A percentile compares a stretch with the other conserved stretches of the same genome.
Conservation (phyloP, 2,113 vertebrate genomes). For the Ovis aries region DNA sequence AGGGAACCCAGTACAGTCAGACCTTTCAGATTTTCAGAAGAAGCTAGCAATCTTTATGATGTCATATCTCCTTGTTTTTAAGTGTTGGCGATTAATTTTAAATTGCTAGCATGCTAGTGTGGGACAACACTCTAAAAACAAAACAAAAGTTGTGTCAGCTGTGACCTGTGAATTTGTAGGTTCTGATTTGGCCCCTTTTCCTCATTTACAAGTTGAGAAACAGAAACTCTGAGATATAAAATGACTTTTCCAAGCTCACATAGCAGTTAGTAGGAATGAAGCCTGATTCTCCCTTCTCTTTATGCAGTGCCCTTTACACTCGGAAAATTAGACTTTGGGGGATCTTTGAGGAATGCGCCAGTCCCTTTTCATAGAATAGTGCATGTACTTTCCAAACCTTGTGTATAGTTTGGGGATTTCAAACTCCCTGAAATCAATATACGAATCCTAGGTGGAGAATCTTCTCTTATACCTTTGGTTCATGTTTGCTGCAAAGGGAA, state of each 20-base stretch:
- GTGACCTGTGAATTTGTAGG: background rate
- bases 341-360: background rate
- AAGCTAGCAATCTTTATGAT: background rate
- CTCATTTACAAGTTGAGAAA: background rate
- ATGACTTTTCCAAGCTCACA: background rate
- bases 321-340: background rate
- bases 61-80: background rate
- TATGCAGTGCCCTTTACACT: background rate
- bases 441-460: background rate
- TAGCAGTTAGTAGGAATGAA: background rate
- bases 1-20: background rate
- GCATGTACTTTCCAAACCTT: background rate
- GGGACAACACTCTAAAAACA: background rate
- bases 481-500: background rate
- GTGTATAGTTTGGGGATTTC: background rate
- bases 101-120: background rate
- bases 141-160: background rate
- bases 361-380: background rate
- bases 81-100: constrained; percentile 14
- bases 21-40: background rate
- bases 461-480: background rate
- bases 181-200: background rate
- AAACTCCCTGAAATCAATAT: background rate
- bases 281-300: background rate
- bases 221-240: background rate